Evolutionary conservation across 2,113 vertebrate genomes (phyloP).

Genomic region (Collichthys lucidus): DNA sequence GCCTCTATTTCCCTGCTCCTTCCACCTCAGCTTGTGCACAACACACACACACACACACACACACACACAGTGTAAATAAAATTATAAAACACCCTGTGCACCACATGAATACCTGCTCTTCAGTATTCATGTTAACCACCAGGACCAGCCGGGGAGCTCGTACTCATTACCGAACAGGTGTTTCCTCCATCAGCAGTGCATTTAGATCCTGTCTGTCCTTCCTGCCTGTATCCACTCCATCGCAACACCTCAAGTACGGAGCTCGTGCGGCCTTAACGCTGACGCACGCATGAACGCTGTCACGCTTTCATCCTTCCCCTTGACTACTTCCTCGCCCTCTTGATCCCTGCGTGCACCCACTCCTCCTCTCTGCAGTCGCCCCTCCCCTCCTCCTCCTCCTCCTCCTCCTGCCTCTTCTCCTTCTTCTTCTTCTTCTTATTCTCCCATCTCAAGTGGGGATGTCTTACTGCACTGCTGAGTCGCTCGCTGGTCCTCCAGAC

Average conservation of each 20-base stretch:
- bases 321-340: constrained; percentile 34
- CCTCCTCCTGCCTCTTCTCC: too few species aligned
- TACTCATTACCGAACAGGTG: constrained; percentile 68
- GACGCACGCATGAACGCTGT: background rate
- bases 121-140: constrained; percentile 61
- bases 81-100: constrained; percentile 34
- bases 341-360: constrained; percentile 23
- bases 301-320: constrained; percentile 14
- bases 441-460: constrained; percentile 60
- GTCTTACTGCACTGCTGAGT: constrained; percentile 52
- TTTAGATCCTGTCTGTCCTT: constrained; percentile 50
- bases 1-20: constrained; percentile 20
- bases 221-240: constrained; percentile 22
- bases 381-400: background rate
- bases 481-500: constrained; percentile 62
- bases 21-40: constrained; percentile 7
- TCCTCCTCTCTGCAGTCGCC: constrained; percentile 23
- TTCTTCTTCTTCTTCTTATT: constrained; percentile 7
- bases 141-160: constrained; percentile 47
- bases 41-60: constrained; percentile 14
- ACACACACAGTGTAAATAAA: constrained; percentile 40
- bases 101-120: constrained; percentile 57
- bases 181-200: constrained; percentile 53
- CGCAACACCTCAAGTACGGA: constrained; percentile 9
- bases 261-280: constrained; percentile 18